Base-by-base conservation (phyloP, 1,140 invertebrate species). In the Drosophila mojavensis region DNA sequence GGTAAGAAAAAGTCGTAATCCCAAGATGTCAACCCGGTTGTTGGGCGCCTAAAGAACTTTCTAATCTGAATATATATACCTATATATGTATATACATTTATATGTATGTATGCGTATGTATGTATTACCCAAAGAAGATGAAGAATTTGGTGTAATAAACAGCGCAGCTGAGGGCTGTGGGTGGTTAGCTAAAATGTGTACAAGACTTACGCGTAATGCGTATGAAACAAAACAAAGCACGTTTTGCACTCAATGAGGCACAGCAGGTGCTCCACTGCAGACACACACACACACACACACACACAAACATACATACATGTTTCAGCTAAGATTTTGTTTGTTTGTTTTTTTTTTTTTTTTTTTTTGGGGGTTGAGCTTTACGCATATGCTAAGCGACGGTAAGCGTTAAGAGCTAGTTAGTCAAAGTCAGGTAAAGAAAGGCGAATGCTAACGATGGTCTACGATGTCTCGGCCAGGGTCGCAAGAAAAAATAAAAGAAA, bases 141-240 rank as follows among this genome's bases (percentile, higher is more conserved):
- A 54, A 48, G 73, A 72, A 79, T 76, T 76, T 62, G 43, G 36
- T 63, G 63, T 79, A 79, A 79, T 79, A 56, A 79, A 76, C 77
- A 51, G 62, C 63, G 63, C 77, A 39, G 48, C 33, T 15, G 47
- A 17, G 41, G 55, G 53, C 20, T 39, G 30, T n/a, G 15, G 53
- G 45, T 65, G 28, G 39, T 45, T 39, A 43, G 55, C 55, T 43
- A 50, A 69, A 67, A 50, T 75, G 59, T 76, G 58, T 76, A 75
- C 76, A 78, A 66, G 67, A 61, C 73, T 78, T 75, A 67, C 24
- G 53, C 64, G 56, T 75, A 74, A 79, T 79, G 76, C 76, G 74
- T 65, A 53, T 13, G 62, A 72, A 79, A 72, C 74, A 69, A 78
- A 79, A 69, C 78, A 78, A 79, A 79, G 75, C 78, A 79, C 78